Base-by-base conservation (phyloP, 1,140 invertebrate species). In the Platyura marginata region DNA sequence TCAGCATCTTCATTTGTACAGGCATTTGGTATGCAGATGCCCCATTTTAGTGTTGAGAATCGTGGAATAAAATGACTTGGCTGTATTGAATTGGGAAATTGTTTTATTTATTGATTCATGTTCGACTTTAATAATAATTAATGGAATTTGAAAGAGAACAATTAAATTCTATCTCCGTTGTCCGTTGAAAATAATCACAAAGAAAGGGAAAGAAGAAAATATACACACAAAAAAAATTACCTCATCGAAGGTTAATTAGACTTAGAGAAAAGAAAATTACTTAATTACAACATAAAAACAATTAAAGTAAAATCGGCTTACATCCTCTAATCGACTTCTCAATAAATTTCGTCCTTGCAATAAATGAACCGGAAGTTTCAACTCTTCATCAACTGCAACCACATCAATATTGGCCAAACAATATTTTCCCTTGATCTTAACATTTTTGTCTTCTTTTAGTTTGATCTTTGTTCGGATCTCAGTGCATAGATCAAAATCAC, bases 11-110 rank as follows among this genome's bases (percentile, higher is more conserved):
- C 49, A 3, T 69, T 62, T 3, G 64, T 63, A 52, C 78, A 81
- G 1, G 67, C 63, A 10, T 70, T 62, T 1, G 78, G 78, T 32
- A 79, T 57, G 48, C 78, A 81, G 5, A 78, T 49, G 8, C 72
- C 78, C 76, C 76, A 79, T 46, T 75, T 75, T 33, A 74, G 54
- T 36, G 74, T 71, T 8, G 72, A 74, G 54, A 77, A 78, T 51
- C 69, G 69, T 42, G 77, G 75, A 53, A 76, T 63, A 56, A 78
- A 76, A 61, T 80, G 74, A 56, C 70, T 71, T 47, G 74, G 69
- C 76, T 79, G 56, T 34, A 42, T 29, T 29, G 13, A n/a, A n/a
- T n/a, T n/a, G n/a, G n/a, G n/a, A n/a, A n/a, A n/a, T n/a, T n/a
- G n/a, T n/a, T n/a, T n/a, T n/a, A n/a, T n/a, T n/a, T n/a, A n/a